Base-by-base conservation (phyloP, 2,888 invertebrate genomes). In the Cacoxenus indagator region DNA sequence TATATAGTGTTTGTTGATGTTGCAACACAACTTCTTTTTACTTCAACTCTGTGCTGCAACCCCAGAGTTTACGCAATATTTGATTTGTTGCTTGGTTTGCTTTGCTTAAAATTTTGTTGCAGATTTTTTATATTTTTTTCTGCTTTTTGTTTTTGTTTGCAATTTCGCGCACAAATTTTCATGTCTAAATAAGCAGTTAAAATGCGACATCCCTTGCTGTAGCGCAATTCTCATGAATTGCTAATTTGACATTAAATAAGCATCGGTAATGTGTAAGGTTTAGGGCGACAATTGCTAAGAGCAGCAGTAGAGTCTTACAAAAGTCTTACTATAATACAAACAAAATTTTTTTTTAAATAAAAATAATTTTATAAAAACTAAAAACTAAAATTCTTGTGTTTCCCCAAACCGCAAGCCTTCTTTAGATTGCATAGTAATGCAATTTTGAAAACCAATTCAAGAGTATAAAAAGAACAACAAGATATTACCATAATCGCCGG, bases 21-120 rank as follows among this genome's bases (percentile, higher is more conserved):
- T 51, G 24, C 51, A 22, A 8, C 22, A 51, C 19, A 51, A 51
- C 51, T 51, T 51, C 51, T 51, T 51, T n/a, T 22, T 22, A 51
- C 17, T 51, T 51, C 9, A 51, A 51, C 19, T 17, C 51, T 48
- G 1, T 51, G 37, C 19, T 51, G 22, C 22, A 11, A 51, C 19
- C 22, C 9, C 17, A 51, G 22, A 22, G 27, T 55, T 27, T 55
- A 55, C 11, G 55, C 27, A 55, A 55, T 55, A 55, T 55, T 55
- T 55, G 55, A 55, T 55, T 55, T 55, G 55, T 55, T 55, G 55
- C 27, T 55, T 24, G 11, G 27, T 55, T 51, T 48, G 6, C n/a
- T 48, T n/a, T 48, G 48, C 19, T 48, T 48, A 48, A 6, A 48
- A 48, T 48, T 48, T n/a, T 48, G 48, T n/a, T 48, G 14, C 4